phyloP scores from a whole-genome alignment of 35 echinoderm and acorn worm genomes.

The Nesometra sesokonis region DNA sequence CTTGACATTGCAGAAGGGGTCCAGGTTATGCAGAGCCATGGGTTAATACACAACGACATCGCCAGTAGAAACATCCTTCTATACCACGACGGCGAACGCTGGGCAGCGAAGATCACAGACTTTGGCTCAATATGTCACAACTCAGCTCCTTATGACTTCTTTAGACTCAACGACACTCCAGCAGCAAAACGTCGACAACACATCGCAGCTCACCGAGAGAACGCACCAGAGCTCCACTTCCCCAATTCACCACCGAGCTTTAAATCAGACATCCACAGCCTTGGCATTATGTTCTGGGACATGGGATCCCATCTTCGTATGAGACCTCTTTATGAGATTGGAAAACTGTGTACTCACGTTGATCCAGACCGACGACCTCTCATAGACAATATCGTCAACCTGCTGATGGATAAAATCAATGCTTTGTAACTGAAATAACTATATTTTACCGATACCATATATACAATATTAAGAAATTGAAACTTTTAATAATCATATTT shows the following conservation, averaged over 20 bases:
- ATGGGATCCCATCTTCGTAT: not conserved
- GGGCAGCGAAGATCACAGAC: not conserved
- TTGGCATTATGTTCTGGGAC: not conserved
- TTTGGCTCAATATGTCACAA: not conserved
- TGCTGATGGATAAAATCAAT: not conserved
- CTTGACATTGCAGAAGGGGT: not conserved
- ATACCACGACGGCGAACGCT: not conserved
- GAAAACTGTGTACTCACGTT: not conserved
- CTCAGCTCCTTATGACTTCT: not conserved
- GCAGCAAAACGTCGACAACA: not conserved
- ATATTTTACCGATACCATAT: too few relatives aligned
- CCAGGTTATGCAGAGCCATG: not conserved
- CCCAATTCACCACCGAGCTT: not conserved
- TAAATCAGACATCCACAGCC: not conserved
- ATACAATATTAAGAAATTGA: too few relatives aligned
- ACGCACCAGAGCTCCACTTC: not conserved
- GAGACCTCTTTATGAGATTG: not conserved
- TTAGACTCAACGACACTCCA: not conserved
- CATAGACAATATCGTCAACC: not conserved
- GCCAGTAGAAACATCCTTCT: not conserved
- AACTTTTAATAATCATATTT: too few relatives aligned
- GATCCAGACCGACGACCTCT: not conserved
- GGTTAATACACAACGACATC: not conserved
- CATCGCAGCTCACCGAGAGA: not conserved
- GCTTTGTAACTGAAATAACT: not conserved